phyloP scores from a whole-genome alignment of 2,797 vertebrate species.

The Semaprochilodus insignis region DNA sequence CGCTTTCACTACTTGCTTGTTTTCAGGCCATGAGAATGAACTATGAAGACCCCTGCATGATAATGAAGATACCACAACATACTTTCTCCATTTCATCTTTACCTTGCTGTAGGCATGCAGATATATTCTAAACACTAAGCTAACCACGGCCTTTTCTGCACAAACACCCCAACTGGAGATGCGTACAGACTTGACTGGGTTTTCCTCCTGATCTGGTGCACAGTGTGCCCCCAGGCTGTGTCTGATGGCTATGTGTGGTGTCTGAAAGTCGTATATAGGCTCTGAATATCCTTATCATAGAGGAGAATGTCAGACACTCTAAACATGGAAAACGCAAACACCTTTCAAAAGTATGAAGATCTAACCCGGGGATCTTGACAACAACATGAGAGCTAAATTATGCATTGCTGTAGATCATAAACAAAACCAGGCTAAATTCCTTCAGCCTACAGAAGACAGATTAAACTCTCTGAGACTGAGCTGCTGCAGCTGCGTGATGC shows the following conservation, averaged over 20 bases:
- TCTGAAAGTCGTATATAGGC: not conserved
- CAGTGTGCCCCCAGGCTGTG: constrained; percentile 15
- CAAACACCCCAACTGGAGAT: not conserved
- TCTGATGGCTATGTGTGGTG: not conserved
- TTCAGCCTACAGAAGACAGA: not conserved
- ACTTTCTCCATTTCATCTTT: not conserved
- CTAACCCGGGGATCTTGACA: not conserved
- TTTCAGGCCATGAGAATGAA: not conserved
- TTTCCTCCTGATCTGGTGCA: not conserved
- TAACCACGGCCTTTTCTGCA: not conserved
- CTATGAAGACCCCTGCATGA: not conserved
- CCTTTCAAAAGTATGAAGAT: not conserved
- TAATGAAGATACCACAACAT: not conserved
- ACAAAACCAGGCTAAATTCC: constrained; percentile 2
- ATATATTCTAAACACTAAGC: not conserved
- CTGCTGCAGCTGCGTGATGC: constrained; percentile 1
- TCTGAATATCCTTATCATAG: not conserved
- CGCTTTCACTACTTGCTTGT: not conserved
- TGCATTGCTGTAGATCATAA: constrained; percentile 5
- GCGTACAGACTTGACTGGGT: not conserved
- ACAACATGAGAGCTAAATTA: constrained; percentile 11
- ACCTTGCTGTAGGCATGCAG: not conserved
- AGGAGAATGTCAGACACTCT: not conserved
- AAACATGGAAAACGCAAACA: constrained; percentile 6
- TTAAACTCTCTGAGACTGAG: constrained; percentile 2